These are phyloP conservation scores for Bufotes viridis DNA, from an alignment of 2,797 vertebrate genomes.

Conservation along the genomic window DNA sequence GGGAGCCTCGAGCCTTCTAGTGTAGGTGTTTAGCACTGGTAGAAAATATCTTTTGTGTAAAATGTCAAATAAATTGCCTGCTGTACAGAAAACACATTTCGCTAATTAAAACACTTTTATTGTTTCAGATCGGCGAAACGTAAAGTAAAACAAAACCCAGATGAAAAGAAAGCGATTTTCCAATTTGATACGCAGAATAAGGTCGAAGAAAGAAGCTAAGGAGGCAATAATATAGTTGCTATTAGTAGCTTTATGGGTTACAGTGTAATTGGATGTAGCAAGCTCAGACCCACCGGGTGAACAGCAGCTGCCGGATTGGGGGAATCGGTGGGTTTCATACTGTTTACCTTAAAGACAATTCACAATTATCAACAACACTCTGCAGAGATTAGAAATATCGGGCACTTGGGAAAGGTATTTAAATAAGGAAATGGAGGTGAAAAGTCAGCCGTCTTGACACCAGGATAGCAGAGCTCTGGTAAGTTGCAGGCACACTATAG, in stretches of 20 bases:
- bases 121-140: constrained; percentile 73
- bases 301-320: constrained; percentile 71
- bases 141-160: constrained; percentile 76
- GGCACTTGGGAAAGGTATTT: constrained; percentile 78
- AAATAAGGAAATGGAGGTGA: constrained; percentile 78
- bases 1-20: background rate
- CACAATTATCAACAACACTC: constrained; percentile 81
- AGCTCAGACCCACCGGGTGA: constrained; percentile 71
- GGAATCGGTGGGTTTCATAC: constrained; percentile 72
- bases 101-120: constrained; percentile 72
- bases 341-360: constrained; percentile 82
- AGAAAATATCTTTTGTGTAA: constrained; percentile 71
- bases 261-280: constrained; percentile 80
- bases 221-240: constrained; percentile 77
- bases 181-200: constrained; percentile 77
- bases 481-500: background rate
- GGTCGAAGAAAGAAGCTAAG: constrained; percentile 73
- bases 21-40: constrained; percentile 59
- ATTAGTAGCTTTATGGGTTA: constrained; percentile 77
- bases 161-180: constrained; percentile 81
- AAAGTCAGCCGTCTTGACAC: constrained; percentile 69
- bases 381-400: constrained; percentile 77
- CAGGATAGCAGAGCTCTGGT: background rate
- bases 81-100: constrained; percentile 68
- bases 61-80: constrained; percentile 60